Conservation (phyloP, 2,113 vertebrate species). For the Hippolais icterina region DNA sequence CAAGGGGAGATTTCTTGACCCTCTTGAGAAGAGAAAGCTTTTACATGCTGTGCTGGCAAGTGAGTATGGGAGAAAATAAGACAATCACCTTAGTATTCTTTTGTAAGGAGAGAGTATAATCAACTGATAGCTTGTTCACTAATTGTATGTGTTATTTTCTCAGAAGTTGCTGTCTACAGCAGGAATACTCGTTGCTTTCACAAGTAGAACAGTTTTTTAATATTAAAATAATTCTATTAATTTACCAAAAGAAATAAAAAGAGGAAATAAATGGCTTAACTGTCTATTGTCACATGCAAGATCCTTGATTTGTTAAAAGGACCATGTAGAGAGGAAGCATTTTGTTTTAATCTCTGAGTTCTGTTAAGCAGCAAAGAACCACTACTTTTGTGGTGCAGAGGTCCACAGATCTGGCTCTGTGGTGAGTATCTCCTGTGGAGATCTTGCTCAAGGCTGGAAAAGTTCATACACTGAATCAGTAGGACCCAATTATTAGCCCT, state of each 20-base stretch:
- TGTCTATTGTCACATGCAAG: slow-evolving; percentile 30
- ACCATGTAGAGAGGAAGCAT: not conserved
- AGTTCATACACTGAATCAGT: slow-evolving; percentile 30
- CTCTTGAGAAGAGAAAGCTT: not conserved
- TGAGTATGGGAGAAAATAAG: not conserved
- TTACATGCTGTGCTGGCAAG: not conserved
- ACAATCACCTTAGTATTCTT: not conserved
- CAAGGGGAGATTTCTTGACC: not conserved
- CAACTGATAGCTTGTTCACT: not conserved
- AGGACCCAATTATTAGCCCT: slow-evolving; percentile 51
- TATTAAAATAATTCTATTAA: not conserved
- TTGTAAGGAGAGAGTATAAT: not conserved
- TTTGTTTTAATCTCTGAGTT: slow-evolving; percentile 53
- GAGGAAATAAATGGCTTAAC: not conserved
- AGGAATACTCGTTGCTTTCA: not conserved
- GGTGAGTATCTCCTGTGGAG: slow-evolving; percentile 25
- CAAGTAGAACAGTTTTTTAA: not conserved
- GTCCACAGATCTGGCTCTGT: slow-evolving; percentile 64
- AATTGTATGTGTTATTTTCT: not conserved
- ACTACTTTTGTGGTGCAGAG: slow-evolving; percentile 22
- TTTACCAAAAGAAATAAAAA: slow-evolving; percentile 5
- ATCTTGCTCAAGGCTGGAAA: slow-evolving; percentile 49
- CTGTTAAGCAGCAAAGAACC: slow-evolving; percentile 46
- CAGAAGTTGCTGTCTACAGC: not conserved
- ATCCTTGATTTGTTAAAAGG: slow-evolving; percentile 45